These are phyloP conservation scores for Pachydiplax longipennis DNA, from an alignment of 2,888 invertebrate species.

Conservation along the genomic window DNA sequence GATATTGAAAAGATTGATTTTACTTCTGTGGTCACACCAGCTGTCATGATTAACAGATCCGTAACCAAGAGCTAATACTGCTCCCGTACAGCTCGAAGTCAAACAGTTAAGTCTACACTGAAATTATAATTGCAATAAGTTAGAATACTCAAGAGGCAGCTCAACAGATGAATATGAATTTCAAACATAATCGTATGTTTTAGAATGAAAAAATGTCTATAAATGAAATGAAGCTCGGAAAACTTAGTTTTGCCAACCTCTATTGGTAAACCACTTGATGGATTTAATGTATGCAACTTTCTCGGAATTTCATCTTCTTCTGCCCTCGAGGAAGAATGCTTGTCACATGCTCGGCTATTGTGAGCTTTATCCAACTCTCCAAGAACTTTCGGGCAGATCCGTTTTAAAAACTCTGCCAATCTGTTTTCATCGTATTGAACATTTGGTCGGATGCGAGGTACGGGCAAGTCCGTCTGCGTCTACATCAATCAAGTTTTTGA, in stretches of 20 bases:
- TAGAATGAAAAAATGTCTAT: too few relatives aligned
- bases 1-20: constrained; percentile 52
- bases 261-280: constrained; percentile 28
- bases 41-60: constrained; percentile 50
- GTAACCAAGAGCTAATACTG: constrained; percentile 52
- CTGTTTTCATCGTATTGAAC: neutral
- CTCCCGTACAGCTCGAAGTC: constrained; percentile 54
- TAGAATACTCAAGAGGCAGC: neutral
- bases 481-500: neutral
- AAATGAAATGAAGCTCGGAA: too few relatives aligned
- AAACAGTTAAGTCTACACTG: constrained; percentile 52
- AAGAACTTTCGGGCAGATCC: constrained; percentile 48
- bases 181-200: too few relatives aligned
- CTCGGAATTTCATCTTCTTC: constrained; percentile 38
- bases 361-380: constrained; percentile 48
- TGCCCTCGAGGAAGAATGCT: neutral
- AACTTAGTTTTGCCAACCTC: neutral
- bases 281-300: constrained; percentile 44
- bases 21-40: constrained; percentile 53
- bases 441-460: neutral
- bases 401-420: constrained; percentile 47
- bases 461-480: neutral
- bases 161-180: too few relatives aligned
- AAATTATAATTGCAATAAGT: neutral
- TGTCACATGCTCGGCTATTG: constrained; percentile 46